These are phyloP conservation scores for Motacilla alba DNA, from an alignment of 2,113 vertebrate species.

Conservation along the genomic window DNA sequence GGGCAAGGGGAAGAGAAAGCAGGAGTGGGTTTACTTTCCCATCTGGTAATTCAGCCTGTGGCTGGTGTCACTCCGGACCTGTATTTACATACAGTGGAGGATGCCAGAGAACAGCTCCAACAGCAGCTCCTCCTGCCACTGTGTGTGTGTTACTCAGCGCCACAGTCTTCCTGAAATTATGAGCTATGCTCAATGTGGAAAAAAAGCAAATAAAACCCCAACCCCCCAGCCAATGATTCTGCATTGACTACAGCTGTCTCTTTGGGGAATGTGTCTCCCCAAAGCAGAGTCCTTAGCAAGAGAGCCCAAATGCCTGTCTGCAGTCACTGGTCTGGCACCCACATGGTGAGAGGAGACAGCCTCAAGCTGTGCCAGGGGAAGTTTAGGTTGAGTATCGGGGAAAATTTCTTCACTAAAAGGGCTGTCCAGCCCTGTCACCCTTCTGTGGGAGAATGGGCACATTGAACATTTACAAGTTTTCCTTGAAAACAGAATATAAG, in stretches of 20 bases:
- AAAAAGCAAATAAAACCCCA: neutral
- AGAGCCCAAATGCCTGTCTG: neutral
- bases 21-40: neutral
- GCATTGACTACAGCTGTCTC: neutral
- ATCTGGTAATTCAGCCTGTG: neutral
- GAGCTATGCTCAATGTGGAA: neutral
- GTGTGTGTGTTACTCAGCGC: neutral
- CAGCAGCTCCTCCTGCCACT: neutral
- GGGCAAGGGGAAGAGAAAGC: neutral
- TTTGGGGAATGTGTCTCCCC: fast-evolving
- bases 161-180: fast-evolving
- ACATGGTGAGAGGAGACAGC: neutral
- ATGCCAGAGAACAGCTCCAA: neutral
- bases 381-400: neutral
- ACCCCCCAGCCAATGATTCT: neutral
- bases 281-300: neutral
- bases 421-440: neutral
- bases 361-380: neutral
- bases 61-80: fast-evolving
- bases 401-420: neutral
- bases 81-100: neutral
- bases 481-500: neutral
- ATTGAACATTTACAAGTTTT: neutral
- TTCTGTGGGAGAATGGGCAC: neutral
- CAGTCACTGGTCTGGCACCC: neutral